Conservation (phyloP, 30 jellyfish, hydroid and myxozoan species). For the Aurelia sp. region DNA sequence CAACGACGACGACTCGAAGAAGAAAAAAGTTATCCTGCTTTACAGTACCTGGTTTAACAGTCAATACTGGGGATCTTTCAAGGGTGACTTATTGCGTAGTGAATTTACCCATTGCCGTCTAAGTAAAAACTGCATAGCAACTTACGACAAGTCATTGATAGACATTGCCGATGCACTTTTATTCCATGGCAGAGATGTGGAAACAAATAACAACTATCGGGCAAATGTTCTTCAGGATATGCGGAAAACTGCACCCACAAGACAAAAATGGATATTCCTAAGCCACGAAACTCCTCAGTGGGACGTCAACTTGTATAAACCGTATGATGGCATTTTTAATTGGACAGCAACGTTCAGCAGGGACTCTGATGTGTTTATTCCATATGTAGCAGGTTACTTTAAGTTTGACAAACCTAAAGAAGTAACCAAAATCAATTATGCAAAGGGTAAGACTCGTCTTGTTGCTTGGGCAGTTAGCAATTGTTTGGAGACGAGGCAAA, state of each 20-base stretch:
- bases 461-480: slow-evolving; percentile 13
- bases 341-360: slow-evolving; percentile 46
- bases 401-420: neutral
- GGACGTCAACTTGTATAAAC: neutral
- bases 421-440: slow-evolving; percentile 39
- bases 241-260: neutral
- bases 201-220: neutral
- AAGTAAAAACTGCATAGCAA: slow-evolving; percentile 9
- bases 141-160: slow-evolving; percentile 12
- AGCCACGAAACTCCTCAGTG: slow-evolving; percentile 36
- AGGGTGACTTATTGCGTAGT: too few relatives aligned
- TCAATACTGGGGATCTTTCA: too few relatives aligned
- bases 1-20: too few relatives aligned
- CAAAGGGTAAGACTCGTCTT: slow-evolving; percentile 66
- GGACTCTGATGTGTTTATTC: slow-evolving; percentile 14
- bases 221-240: neutral
- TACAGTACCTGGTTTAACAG: neutral
- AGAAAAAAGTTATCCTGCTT: neutral
- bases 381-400: slow-evolving; percentile 8
- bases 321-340: neutral
- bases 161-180: slow-evolving; percentile 2
- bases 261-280: slow-evolving; percentile 38
- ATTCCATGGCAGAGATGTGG: slow-evolving; percentile 56
- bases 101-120: neutral
- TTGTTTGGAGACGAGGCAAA: slow-evolving; percentile 69